Evolutionary conservation across 2,888 invertebrate genomes (phyloP).

Genomic region (Ochropacha duplaris): DNA sequence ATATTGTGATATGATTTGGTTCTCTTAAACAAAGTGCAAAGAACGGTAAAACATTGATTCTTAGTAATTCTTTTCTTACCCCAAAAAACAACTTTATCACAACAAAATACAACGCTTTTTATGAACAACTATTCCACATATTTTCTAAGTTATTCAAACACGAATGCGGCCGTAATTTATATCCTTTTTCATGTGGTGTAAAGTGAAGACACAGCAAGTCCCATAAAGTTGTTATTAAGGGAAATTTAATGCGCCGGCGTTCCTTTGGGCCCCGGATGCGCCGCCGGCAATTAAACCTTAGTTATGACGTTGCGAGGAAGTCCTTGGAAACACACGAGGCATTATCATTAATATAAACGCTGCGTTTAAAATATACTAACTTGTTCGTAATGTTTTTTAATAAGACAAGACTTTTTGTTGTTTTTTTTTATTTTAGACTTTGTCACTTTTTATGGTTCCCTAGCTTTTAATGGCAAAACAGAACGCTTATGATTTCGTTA

Average conservation of each 20-base stretch:
- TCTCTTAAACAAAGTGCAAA: no score
- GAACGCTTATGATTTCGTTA: no score
- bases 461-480: no score
- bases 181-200: not conserved
- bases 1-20: no score
- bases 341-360: not conserved
- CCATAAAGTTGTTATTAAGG: constrained; percentile 33
- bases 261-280: constrained; percentile 40
- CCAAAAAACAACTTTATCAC: no score
- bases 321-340: constrained; percentile 8
- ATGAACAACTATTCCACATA: not conserved
- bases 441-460: no score
- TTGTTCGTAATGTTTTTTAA: no score
- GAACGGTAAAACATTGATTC: no score
- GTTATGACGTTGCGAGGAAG: constrained; percentile 40
- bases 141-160: not conserved
- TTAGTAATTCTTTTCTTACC: no score
- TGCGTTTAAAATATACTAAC: not conserved
- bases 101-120: no score
- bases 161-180: not conserved
- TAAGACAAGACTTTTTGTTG: no score
- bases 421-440: no score
- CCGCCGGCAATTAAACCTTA: constrained; percentile 52
- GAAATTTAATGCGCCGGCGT: constrained; percentile 42
- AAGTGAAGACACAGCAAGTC: not conserved